Percentiles rank a stretch among this genome's conserved stretches.
Conservation (phyloP, 2,113 vertebrate species). For the Cheilinus undulatus region DNA sequence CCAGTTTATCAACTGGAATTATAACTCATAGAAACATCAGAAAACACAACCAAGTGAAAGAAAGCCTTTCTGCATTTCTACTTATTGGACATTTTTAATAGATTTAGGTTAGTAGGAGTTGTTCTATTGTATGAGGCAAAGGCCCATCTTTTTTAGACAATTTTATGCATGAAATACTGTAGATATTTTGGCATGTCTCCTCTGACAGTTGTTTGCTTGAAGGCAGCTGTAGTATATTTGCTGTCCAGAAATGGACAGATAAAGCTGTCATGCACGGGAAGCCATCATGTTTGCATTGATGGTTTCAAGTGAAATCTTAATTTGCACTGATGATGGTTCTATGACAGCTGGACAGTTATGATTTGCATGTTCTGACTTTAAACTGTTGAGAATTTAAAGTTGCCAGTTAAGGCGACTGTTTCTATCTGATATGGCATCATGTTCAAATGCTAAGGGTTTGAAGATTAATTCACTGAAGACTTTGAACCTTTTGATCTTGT, state of each 20-base stretch:
- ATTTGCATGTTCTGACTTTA: neutral
- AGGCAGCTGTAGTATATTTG: constrained; percentile 14
- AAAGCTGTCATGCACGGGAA: constrained; percentile 38
- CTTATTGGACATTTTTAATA: neutral
- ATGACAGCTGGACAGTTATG: neutral
- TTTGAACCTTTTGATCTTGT: neutral
- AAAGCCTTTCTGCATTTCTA: too few species aligned
- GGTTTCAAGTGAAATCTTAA: constrained; percentile 5
- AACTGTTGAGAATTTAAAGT: neutral
- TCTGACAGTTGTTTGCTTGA: constrained; percentile 22
- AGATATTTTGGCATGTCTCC: constrained; percentile 13
- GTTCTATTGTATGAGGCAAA: neutral
- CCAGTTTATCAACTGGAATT: neutral
- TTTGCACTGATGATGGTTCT: neutral
- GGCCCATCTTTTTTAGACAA: neutral
- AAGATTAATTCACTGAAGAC: neutral
- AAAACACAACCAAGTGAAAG: neutral
- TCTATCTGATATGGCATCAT: neutral
- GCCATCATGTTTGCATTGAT: constrained; percentile 13
- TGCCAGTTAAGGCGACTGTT: neutral
- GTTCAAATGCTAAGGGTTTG: neutral
- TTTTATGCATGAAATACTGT: constrained; percentile 17
- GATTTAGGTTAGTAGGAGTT: neutral
- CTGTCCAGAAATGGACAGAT: constrained; percentile 15
- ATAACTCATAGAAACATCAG: neutral